Evolutionary conservation across 92 coral and sea anemone genomes (phyloP).

Genomic region (Siderastrea radians): DNA sequence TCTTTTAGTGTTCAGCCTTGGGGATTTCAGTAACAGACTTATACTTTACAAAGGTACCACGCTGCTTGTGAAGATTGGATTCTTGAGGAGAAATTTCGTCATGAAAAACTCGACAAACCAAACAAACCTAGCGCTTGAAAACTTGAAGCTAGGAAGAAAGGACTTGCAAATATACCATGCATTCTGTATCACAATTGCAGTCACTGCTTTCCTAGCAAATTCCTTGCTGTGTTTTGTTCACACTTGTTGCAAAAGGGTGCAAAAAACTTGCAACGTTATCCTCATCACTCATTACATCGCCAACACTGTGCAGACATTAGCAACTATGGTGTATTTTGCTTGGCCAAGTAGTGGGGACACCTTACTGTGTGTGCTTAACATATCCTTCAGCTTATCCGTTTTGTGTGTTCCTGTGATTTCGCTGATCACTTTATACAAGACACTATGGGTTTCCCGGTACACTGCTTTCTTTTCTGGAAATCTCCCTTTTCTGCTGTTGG

Average conservation of each 20-base stretch:
- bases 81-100: not conserved
- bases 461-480: not conserved
- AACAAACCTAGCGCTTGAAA: not conserved
- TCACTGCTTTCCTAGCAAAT: conserved; percentile 13
- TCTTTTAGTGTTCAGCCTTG: not conserved
- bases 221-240: conserved; percentile 5
- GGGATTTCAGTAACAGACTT: not conserved
- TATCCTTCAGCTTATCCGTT: conserved; percentile 21
- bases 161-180: not conserved
- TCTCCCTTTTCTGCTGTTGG: not conserved
- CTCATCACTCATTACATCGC: conserved; percentile 31
- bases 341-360: not conserved
- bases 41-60: not conserved
- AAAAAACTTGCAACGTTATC: not conserved
- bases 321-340: not conserved
- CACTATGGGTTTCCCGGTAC: conserved; percentile 1
- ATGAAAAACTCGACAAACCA: conserved; percentile 10
- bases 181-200: not conserved
- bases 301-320: conserved; percentile 29
- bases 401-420: conserved; percentile 27
- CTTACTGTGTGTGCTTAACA: not conserved
- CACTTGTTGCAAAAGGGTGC: conserved; percentile 25
- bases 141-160: not conserved
- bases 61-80: no score
- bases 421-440: not conserved